Percentiles rank a stretch among this genome's conserved stretches.
Conservation (phyloP, 2,113 vertebrate genomes). For the Rhinopomastus cyanomelas region DNA sequence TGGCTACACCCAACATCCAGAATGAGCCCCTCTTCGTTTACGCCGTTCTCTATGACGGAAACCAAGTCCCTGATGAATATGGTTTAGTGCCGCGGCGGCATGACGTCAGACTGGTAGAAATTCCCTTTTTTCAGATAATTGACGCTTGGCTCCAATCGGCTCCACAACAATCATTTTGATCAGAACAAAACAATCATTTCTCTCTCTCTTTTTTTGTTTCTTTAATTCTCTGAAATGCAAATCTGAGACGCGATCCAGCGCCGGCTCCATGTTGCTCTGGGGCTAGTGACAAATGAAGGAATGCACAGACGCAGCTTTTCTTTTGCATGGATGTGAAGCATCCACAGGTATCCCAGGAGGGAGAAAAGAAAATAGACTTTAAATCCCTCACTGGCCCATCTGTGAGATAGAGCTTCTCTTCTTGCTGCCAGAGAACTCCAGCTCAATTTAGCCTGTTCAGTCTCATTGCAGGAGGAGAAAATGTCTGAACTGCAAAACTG, state of each 20-base stretch:
- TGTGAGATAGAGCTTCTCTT: neutral
- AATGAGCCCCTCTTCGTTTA: neutral
- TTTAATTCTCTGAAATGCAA: neutral
- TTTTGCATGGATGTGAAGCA: neutral
- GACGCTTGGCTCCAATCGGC: neutral
- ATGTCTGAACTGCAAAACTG: neutral
- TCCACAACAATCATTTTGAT: constrained; percentile 23
- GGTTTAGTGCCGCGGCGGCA: neutral
- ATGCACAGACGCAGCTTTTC: constrained; percentile 3
- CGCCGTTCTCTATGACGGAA: neutral
- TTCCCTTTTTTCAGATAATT: constrained; percentile 26
- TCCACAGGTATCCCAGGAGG: neutral
- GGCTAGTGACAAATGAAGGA: constrained; percentile 29
- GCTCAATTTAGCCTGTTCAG: neutral
- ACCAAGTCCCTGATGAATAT: neutral
- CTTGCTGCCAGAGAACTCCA: neutral
- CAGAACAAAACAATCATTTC: constrained; percentile 40
- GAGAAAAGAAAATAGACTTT: neutral
- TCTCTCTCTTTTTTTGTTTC: neutral
- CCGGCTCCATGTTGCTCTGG: constrained; percentile 9
- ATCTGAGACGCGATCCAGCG: constrained; percentile 7
- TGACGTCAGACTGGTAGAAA: constrained; percentile 11
- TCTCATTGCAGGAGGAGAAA: neutral
- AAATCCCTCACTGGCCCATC: neutral
- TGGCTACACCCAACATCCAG: neutral